These are phyloP conservation scores for Leuciscus waleckii DNA, from an alignment of 2,797 vertebrate genomes.

Conservation along the genomic window DNA sequence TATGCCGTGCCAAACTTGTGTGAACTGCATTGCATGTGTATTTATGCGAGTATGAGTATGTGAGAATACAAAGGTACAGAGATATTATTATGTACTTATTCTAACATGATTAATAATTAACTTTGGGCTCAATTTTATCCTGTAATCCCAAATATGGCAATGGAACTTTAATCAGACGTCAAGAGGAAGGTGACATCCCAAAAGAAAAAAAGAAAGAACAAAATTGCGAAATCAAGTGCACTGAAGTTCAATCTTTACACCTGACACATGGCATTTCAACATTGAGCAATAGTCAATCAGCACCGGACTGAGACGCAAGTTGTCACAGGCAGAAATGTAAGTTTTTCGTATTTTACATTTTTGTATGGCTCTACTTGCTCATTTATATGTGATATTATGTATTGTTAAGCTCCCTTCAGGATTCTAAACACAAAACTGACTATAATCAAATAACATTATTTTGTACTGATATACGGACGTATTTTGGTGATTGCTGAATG, in stretches of 20 bases:
- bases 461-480: background rate
- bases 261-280: conserved; percentile 41
- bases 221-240: conserved; percentile 68
- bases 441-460: background rate
- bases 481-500: background rate
- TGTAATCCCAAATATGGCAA: conserved; percentile 55
- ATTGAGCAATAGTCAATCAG: conserved; percentile 42
- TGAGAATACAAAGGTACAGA: background rate
- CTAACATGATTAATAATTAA: conserved; percentile 74
- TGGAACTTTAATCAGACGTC: conserved; percentile 63
- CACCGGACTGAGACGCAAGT: conserved; percentile 2
- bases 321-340: conserved; percentile 9
- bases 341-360: background rate
- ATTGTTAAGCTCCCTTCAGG: background rate
- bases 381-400: background rate
- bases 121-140: conserved; percentile 49
- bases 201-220: background rate
- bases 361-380: background rate
- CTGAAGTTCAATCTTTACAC: conserved; percentile 73
- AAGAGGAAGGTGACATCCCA: conserved; percentile 67
- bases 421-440: background rate
- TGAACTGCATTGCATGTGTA: background rate
- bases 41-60: background rate
- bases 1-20: too few relatives aligned
- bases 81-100: background rate